These are phyloP conservation scores for Ploceus nigricollis DNA, from an alignment of 2,113 vertebrate species.

Conservation along the genomic window DNA sequence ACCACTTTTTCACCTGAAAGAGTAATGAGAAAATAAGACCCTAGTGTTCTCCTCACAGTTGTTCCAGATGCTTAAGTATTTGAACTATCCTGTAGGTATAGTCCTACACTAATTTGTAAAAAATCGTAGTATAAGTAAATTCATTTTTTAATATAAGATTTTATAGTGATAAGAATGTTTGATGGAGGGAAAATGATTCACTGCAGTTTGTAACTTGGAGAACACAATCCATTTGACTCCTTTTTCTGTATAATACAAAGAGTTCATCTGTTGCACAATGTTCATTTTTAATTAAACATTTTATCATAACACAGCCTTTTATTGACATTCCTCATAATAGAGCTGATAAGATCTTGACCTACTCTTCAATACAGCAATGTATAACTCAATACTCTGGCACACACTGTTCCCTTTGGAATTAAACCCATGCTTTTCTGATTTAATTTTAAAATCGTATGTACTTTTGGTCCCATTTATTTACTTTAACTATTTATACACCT, in stretches of 20 bases:
- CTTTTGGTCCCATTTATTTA: constrained; percentile 32
- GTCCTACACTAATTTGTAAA: constrained; percentile 4
- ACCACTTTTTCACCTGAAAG: neutral
- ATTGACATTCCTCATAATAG: constrained; percentile 65
- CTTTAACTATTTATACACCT: neutral
- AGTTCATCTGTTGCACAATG: constrained; percentile 48
- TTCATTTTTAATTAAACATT: constrained; percentile 72
- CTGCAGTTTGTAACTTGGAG: constrained; percentile 17
- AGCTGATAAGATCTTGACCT: constrained; percentile 64
- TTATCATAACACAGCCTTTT: constrained; percentile 37
- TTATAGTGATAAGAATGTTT: neutral
- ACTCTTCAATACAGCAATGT: constrained; percentile 49
- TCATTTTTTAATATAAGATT: neutral
- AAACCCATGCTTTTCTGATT: constrained; percentile 42
- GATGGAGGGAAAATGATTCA: neutral
- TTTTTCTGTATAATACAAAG: constrained; percentile 31
- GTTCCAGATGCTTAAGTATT: neutral
- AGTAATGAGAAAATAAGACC: neutral
- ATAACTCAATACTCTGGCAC: constrained; percentile 57
- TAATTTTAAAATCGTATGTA: constrained; percentile 30
- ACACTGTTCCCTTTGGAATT: constrained; percentile 36
- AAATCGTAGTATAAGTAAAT: neutral
- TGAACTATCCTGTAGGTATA: neutral
- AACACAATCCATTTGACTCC: neutral
- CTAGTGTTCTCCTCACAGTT: neutral